Base-by-base conservation (phyloP, 2,113 vertebrate genomes). In the Carollia perspicillata region DNA sequence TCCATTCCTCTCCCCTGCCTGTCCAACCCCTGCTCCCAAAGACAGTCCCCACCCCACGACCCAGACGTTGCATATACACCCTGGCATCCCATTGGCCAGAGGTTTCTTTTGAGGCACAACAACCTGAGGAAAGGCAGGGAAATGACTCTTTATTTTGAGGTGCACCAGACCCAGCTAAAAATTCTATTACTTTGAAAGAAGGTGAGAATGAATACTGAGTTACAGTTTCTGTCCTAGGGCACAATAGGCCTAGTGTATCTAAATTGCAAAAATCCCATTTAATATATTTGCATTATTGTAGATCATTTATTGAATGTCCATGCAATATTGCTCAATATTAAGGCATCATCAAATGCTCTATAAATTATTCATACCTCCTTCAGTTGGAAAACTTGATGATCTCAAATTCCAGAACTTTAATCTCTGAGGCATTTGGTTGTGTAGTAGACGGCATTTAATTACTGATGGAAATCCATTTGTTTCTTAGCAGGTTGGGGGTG, bases 331-430 rank as follows among this genome's bases (percentile, higher is more conserved):
- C 35, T 88, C 23, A 63, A 37, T 90, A 20, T 66, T 80, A 84
- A 95, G 77, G 22, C 44, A 68, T 37, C 80, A 40, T 44, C 40
- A 55, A 58, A 68, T 40, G 66, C 37, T 89, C 77, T 65, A 86
- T 53, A 60, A 93, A 79, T 90, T 86, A 74, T 89, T 6, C n/a
- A 40, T 55, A 66, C 55, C 22, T 26, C 47, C 35, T 93, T 91
- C 49, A 83, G 28, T 69, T 85, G 65, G 40, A 65, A 91, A 74
- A 83, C n/a, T 1, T 18, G 33, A 58, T 47, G 72, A n/a, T 84
- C 13, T 96, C 90, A 65, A 60, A 51, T 90, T 90, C 68, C 75
- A 87, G 65, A 69, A 89, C 40, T 79, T 94, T 40, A 53, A 53
- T 83, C 35, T 44, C 37, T 16, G 23, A 8, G 85, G 93, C 55